A percentile compares a stretch with the other conserved stretches of the same genome.
Conservation (phyloP, 37 sponge, comb jelly and placozoan species). For the Axinella damicornis region DNA sequence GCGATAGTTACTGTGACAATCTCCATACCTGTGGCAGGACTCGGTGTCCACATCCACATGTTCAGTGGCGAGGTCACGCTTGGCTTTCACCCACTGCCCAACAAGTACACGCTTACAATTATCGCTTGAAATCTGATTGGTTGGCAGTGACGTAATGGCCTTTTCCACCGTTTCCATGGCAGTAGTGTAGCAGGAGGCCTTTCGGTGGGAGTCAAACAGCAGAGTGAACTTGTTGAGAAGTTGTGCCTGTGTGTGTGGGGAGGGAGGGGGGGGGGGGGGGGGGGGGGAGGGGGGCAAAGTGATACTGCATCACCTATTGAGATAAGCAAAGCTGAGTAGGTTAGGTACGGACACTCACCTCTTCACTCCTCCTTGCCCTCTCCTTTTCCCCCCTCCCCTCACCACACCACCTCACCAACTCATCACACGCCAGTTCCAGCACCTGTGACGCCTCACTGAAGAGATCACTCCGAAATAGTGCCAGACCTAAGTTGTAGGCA, state of each 20-base stretch:
- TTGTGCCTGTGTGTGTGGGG: conserved; percentile 8
- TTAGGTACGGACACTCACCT: too few relatives aligned
- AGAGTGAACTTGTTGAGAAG: neutral
- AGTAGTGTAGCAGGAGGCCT: neutral
- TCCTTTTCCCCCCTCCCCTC: neutral
- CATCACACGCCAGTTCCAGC: conserved; percentile 28
- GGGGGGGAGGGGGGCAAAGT: neutral
- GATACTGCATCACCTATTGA: too few relatives aligned
- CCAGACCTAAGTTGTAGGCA: conserved; percentile 25
- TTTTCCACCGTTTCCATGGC: conserved; percentile 35
- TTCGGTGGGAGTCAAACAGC: neutral
- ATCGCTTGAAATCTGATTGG: neutral
- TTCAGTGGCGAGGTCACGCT: neutral
- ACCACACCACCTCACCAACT: conserved; percentile 39
- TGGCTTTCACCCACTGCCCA: neutral
- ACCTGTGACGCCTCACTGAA: neutral
- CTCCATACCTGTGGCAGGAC: too few relatives aligned
- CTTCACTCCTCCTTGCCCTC: too few relatives aligned
- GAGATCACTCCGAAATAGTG: neutral
- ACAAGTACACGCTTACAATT: neutral
- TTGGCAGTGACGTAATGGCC: neutral
- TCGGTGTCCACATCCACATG: too few relatives aligned
- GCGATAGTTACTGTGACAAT: too few relatives aligned
- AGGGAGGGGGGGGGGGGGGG: neutral
- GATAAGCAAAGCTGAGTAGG: too few relatives aligned